Base-by-base conservation (phyloP, 2,113 vertebrate genomes). In the Oryzias woworae region DNA sequence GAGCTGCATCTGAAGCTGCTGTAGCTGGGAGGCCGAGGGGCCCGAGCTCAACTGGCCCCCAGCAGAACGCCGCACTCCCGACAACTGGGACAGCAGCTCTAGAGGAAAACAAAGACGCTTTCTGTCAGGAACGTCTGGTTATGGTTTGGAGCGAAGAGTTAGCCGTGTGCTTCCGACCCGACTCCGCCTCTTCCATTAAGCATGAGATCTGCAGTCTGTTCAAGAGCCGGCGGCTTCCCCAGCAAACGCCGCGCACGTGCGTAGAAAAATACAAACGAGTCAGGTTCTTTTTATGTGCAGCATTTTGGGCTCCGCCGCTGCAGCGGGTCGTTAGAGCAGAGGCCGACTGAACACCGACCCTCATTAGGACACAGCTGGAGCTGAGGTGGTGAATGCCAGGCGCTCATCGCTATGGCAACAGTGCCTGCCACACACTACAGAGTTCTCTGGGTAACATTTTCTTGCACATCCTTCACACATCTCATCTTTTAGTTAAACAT, bases 1-100 rank as follows among this genome's bases (percentile, higher is more conserved):
- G 86, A 99, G 93, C 71, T 99, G 97, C 96, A 99, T 98, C 88
- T 99, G 97, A 86, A 99, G 91, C 84, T 99, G 97, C 72, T 99
- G 97, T 83, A 99, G 92, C 89, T 99, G 97, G 16, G 97, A 98
- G 44, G 97, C 96, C 3, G 97, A 98, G 41, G 97, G 97, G 69
- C 97, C 97, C 12, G 97, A 97, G 83, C 96, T 99, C 59, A 99
- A 94, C 92, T 98, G 96, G 75, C 97, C 97, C 69, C 96, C 97
- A 28, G 97, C 95, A 2, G 96, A 97, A 72, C 97, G 96, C 65
- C 97, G 94, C 81, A 99, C 97, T 6, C 97, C 97, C 31, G 97
- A 99, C 60, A 99, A 90, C 92, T 99, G 97, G 78, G 97, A 99
- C 71, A 99, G 92, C 79, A 99, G 94, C 89, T 99, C 97, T 99